Conservation (phyloP, 1,140 invertebrate species). For the Euglossa dilemma region DNA sequence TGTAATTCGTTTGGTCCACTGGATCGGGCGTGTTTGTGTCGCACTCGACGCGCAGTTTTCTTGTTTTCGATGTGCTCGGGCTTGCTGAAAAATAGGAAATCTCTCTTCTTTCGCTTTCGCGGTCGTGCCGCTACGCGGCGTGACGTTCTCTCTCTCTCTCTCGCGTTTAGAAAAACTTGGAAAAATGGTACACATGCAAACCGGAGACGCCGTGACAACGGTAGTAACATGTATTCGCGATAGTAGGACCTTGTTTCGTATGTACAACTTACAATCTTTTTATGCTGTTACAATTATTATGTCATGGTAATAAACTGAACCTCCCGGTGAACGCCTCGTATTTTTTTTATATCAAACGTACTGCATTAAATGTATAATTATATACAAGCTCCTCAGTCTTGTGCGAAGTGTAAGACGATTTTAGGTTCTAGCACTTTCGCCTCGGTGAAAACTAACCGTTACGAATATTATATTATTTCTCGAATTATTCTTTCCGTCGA, state of each 20-base stretch:
- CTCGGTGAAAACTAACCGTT: slow-evolving; percentile 25
- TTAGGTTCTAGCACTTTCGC: slow-evolving; percentile 32
- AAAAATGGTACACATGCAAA: slow-evolving; percentile 6
- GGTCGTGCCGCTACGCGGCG: not conserved
- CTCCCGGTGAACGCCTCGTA: slow-evolving; percentile 20
- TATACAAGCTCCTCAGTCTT: slow-evolving; percentile 73
- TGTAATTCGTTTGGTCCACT: slow-evolving; percentile 53
- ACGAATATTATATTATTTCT: slow-evolving; percentile 11
- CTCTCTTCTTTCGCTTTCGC: not conserved
- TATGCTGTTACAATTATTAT: slow-evolving; percentile 2
- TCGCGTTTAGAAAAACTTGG: not conserved
- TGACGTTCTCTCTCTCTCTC: not conserved
- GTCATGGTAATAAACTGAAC: slow-evolving; percentile 31
- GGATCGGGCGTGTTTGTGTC: slow-evolving; percentile 41
- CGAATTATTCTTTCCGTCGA: not conserved
- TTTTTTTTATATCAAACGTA: slow-evolving; percentile 56
- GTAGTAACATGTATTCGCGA: slow-evolving; percentile 48
- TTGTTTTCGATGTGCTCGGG: not conserved
- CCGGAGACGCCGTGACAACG: slow-evolving; percentile 44
- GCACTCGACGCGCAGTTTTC: slow-evolving; percentile 26
- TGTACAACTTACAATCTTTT: slow-evolving; percentile 45
- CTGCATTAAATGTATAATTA: slow-evolving; percentile 60
- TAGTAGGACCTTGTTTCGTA: slow-evolving; percentile 46
- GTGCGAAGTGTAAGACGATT: slow-evolving; percentile 61
- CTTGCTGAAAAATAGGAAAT: slow-evolving; percentile 48